Percentiles rank a stretch among this genome's conserved stretches.
Evolutionary conservation across 37 sponge, comb jelly and placozoan genomes (phyloP).

Genomic region (Beroe forskalii): DNA sequence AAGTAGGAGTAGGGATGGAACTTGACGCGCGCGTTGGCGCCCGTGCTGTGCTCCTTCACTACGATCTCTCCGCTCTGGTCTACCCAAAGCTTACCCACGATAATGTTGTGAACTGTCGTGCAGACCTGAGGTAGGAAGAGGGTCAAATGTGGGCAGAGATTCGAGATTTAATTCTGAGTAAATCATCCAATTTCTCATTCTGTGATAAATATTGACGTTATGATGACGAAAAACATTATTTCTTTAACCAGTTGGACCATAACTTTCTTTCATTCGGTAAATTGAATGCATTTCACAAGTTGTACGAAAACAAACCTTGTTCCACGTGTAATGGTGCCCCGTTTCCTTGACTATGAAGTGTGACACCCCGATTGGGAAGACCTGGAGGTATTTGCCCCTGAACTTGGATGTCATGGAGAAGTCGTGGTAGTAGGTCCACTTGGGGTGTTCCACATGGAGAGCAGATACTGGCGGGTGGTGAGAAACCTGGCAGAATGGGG

Average conservation of each 20-base stretch:
- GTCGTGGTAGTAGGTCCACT: slow-evolving; percentile 94
- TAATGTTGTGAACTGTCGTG: slow-evolving; percentile 94
- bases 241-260: too few relatives aligned
- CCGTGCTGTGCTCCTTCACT: slow-evolving; percentile 86
- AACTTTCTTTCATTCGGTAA: too few relatives aligned
- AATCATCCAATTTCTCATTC: too few relatives aligned
- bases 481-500: slow-evolving; percentile 73
- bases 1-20: slow-evolving; percentile 86
- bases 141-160: too few relatives aligned
- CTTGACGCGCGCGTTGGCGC: slow-evolving; percentile 80
- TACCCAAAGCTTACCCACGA: slow-evolving; percentile 93
- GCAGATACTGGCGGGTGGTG: slow-evolving; percentile 98
- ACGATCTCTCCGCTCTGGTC: slow-evolving; percentile 94
- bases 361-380: slow-evolving; percentile 77
- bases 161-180: too few relatives aligned
- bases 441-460: slow-evolving; percentile 86
- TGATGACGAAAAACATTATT: too few relatives aligned
- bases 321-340: slow-evolving; percentile 93
- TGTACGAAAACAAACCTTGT: slow-evolving; percentile 71
- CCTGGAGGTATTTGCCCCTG: slow-evolving; percentile 89
- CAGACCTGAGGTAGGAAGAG: slow-evolving; percentile 53
- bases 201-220: too few relatives aligned
- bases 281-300: too few relatives aligned
- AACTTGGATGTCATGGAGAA: slow-evolving; percentile 96
- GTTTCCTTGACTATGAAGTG: slow-evolving; percentile 81